Percentiles rank a stretch among this genome's conserved stretches.
These are phyloP conservation scores for Andrena hattorfiana DNA, from an alignment of 2,888 invertebrate species.

Conservation along the genomic window DNA sequence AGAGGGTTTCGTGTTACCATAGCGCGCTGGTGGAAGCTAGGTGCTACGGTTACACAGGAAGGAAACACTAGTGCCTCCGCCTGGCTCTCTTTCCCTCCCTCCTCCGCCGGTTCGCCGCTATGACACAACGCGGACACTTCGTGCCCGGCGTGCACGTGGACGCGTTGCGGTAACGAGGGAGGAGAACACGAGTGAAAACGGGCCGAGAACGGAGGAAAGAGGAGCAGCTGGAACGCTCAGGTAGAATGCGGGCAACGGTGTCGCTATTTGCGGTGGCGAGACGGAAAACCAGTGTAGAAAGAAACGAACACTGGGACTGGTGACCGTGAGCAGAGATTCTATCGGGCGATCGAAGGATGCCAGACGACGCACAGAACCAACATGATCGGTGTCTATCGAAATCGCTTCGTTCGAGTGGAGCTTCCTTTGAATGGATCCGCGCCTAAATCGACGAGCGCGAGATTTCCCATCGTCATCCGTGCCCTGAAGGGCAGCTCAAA, in stretches of 20 bases:
- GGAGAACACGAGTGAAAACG: constrained; percentile 46
- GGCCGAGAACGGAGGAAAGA: constrained; percentile 40
- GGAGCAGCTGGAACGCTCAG: constrained; percentile 27
- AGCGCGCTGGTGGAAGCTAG: constrained; percentile 74
- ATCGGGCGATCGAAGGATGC: too few species aligned
- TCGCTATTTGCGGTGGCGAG: constrained; percentile 11
- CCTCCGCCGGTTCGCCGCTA: constrained; percentile 21
- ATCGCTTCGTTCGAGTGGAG: too few species aligned
- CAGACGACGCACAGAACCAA: too few species aligned
- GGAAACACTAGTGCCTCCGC: constrained; percentile 82
- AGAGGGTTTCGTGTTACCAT: constrained; percentile 80
- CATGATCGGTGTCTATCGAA: too few species aligned
- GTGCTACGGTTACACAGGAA: constrained; percentile 84
- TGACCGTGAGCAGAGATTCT: too few species aligned
- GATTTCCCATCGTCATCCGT: too few species aligned
- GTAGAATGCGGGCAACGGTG: constrained; percentile 20
- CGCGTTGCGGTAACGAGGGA: constrained; percentile 64
- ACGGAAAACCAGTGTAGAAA: not conserved
- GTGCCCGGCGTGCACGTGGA: constrained; percentile 50
- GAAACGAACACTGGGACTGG: too few species aligned
- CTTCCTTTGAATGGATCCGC: too few species aligned
- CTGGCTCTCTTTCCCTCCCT: constrained; percentile 56
- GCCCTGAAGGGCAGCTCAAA: too few species aligned
- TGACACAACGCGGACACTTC: constrained; percentile 62
- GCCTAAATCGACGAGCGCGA: too few species aligned